Percentiles rank a stretch among this genome's conserved stretches.
These are phyloP conservation scores for Meta bourneti DNA, from an alignment of 2,888 invertebrate species.

Conservation along the genomic window DNA sequence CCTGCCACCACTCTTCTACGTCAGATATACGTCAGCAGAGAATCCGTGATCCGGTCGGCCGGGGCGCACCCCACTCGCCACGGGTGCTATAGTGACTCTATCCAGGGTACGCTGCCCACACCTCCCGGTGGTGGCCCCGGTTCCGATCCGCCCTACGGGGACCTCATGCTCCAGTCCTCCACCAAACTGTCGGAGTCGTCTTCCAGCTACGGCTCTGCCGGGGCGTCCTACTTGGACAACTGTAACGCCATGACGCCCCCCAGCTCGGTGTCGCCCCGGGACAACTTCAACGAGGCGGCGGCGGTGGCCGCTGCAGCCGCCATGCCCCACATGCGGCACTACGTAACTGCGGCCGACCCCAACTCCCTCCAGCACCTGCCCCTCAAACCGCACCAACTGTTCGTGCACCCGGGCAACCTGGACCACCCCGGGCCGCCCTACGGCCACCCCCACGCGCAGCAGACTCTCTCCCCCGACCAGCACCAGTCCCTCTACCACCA, in stretches of 20 bases:
- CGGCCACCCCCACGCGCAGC: conserved; percentile 85
- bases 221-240: conserved; percentile 82
- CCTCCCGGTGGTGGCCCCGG: conserved; percentile 90
- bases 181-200: conserved; percentile 84
- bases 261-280: conserved; percentile 95
- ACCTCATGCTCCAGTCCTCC: conserved; percentile 82
- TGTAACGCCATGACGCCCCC: conserved; percentile 96
- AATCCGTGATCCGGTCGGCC: conserved; percentile 94
- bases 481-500: conserved; percentile 80
- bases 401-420: conserved; percentile 82
- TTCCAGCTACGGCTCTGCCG: conserved; percentile 80
- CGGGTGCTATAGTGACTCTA: conserved; percentile 79
- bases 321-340: conserved; percentile 74
- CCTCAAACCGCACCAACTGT: conserved; percentile 94
- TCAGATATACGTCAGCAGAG: conserved; percentile 94
- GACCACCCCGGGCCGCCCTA: conserved; percentile 85
- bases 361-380: conserved; percentile 87
- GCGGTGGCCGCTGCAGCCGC: conserved; percentile 74
- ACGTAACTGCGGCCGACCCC: conserved; percentile 80
- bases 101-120: conserved; percentile 87
- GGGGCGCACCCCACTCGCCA: conserved; percentile 83
- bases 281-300: conserved; percentile 86
- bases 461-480: conserved; percentile 87
- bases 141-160: conserved; percentile 54
- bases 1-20: conserved; percentile 94